These are phyloP conservation scores for Resseliella maxima DNA, from an alignment of 2,888 invertebrate genomes.

Conservation along the genomic window DNA sequence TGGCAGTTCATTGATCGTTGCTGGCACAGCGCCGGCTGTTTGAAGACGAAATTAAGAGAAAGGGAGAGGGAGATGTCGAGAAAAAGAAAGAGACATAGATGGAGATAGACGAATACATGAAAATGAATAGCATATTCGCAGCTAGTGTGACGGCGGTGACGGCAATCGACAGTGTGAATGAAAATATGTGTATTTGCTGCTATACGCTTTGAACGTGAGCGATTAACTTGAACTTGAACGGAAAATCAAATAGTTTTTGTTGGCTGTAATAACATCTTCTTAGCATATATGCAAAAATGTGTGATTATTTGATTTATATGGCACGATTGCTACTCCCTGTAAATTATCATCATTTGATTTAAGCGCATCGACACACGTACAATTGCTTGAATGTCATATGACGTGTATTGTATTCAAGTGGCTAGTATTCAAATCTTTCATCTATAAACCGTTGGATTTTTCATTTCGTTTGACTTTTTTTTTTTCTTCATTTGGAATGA, in stretches of 20 bases:
- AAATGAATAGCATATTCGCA: neutral
- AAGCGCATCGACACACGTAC: neutral
- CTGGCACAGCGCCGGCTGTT: neutral
- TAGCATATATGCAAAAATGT: neutral
- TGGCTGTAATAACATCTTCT: neutral
- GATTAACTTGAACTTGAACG: conserved; percentile 55
- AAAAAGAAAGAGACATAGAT: too few relatives aligned
- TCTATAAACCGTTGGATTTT: neutral
- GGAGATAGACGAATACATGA: too few relatives aligned
- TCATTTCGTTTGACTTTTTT: too few relatives aligned
- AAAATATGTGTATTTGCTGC: neutral
- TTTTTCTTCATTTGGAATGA: too few relatives aligned
- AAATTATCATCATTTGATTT: neutral
- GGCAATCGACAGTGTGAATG: conserved; percentile 10
- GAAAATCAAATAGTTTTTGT: conserved; percentile 29
- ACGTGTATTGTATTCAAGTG: neutral
- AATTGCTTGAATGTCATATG: neutral
- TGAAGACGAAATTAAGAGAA: too few relatives aligned
- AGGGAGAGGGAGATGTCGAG: too few relatives aligned
- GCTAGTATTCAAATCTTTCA: neutral
- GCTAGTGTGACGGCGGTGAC: neutral
- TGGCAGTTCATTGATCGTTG: conserved; percentile 53
- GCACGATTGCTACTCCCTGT: neutral
- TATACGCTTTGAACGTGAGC: conserved; percentile 9
- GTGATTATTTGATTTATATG: conserved; percentile 4